Evolutionary conservation across 2,888 invertebrate species (phyloP).

Genomic region (Caenorhabditis afra): DNA sequence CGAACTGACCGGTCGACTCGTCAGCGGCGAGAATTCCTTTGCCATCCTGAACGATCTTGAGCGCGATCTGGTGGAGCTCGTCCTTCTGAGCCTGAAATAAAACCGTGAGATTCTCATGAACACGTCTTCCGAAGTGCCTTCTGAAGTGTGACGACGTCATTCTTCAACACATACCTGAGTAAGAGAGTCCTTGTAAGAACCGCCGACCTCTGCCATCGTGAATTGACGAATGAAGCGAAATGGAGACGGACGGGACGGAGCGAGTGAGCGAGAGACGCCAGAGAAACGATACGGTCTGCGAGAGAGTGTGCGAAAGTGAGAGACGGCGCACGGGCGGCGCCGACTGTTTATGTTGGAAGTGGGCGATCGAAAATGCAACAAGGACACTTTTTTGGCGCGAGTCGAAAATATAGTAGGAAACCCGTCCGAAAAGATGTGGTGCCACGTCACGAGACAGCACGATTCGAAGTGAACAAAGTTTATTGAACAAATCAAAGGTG

Average conservation of each 20-base stretch:
- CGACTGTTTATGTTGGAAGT: conserved; percentile 4
- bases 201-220: conserved; percentile 78
- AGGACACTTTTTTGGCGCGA: neutral
- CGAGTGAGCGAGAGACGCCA: conserved; percentile 21
- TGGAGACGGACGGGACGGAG: conserved; percentile 46
- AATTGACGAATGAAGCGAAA: conserved; percentile 50
- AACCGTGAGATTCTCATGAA: neutral
- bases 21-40: conserved; percentile 78
- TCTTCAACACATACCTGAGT: conserved; percentile 58
- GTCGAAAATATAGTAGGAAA: neutral
- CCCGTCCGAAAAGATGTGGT: neutral
- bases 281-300: conserved; percentile 26
- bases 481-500: too few relatives aligned
- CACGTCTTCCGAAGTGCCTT: neutral
- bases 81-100: conserved; percentile 61
- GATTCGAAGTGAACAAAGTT: conserved; percentile 4
- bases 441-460: neutral
- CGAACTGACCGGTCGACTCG: conserved; percentile 70
- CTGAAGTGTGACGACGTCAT: conserved; percentile 1
- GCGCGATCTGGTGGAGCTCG: conserved; percentile 70
- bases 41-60: conserved; percentile 72
- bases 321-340: conserved; percentile 19
- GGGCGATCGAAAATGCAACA: conserved; percentile 4
- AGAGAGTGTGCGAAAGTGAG: conserved; percentile 17
- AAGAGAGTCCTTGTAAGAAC: conserved; percentile 73